Evolutionary conservation across 2,113 vertebrate species (phyloP).

Genomic region (Chroicocephalus ridibundus): DNA sequence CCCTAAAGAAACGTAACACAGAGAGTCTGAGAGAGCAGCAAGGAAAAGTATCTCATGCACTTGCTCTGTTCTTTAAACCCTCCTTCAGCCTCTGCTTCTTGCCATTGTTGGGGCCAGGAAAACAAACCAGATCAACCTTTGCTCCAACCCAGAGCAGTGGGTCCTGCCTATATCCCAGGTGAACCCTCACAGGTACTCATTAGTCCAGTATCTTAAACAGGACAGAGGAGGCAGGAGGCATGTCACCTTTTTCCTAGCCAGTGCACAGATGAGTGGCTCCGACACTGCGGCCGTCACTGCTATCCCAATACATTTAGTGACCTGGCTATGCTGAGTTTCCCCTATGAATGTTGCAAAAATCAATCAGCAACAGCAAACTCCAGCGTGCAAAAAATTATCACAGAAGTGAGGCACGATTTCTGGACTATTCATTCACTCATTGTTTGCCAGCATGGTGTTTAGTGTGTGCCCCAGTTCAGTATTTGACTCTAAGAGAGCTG

Average conservation of each 20-base stretch:
- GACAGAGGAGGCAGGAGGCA: neutral
- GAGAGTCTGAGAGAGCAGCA: neutral
- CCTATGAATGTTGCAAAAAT: neutral
- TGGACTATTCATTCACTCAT: neutral
- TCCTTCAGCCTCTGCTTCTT: neutral
- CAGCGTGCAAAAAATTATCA: neutral
- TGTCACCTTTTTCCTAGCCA: neutral
- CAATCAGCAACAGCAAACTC: neutral
- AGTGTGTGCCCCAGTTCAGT: neutral
- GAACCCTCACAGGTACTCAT: neutral
- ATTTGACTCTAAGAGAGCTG: neutral
- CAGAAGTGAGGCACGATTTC: neutral
- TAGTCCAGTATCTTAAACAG: neutral
- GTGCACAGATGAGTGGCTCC: neutral
- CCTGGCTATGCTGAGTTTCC: neutral
- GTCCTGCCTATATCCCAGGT: neutral
- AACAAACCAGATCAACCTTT: neutral
- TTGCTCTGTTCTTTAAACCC: neutral
- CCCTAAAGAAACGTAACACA: neutral
- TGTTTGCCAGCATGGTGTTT: neutral
- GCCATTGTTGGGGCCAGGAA: neutral
- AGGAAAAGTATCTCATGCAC: neutral
- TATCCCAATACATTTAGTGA: neutral
- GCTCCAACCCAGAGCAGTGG: fast-evolving
- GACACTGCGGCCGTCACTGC: neutral